Conservation (phyloP, 2,888 invertebrate species). For the Chymomyza procnemis region DNA sequence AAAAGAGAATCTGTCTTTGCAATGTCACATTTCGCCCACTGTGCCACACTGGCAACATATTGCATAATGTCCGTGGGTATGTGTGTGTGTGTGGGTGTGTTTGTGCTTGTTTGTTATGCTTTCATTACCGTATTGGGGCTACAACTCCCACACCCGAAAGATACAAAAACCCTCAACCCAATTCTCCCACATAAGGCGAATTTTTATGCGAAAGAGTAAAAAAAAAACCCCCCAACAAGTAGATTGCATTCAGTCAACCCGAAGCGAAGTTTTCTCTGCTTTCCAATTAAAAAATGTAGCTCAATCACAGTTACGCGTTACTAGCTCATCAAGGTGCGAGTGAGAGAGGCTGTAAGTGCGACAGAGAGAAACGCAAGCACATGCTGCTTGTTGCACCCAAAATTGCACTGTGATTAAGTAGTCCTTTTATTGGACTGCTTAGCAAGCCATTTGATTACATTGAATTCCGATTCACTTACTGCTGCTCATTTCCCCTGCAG, state of each 20-base stretch:
- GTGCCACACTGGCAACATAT: neutral
- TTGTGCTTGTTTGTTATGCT: slow-evolving; percentile 36
- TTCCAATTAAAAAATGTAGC: slow-evolving; percentile 48
- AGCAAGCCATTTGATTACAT: neutral
- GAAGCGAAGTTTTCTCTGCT: slow-evolving; percentile 14
- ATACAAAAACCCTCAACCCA: slow-evolving; percentile 19
- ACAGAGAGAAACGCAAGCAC: neutral
- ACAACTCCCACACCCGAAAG: slow-evolving; percentile 11
- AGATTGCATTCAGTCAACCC: slow-evolving; percentile 3
- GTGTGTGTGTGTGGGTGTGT: slow-evolving; percentile 2
- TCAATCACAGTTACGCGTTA: slow-evolving; percentile 23
- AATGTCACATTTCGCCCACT: neutral
- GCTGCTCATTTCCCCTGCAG: neutral
- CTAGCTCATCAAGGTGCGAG: neutral
- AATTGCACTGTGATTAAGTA: slow-evolving; percentile 33
- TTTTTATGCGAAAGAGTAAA: neutral
- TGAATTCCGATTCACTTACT: neutral
- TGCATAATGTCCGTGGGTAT: slow-evolving; percentile 5
- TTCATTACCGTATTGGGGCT: slow-evolving; percentile 34
- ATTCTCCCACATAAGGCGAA: neutral
- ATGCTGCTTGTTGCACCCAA: neutral
- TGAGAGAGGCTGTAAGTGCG: too few species aligned
- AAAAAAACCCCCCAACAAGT: neutral
- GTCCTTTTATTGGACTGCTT: slow-evolving; percentile 23
- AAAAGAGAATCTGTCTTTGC: too few species aligned